Evolutionary conservation across 2,797 vertebrate genomes (phyloP), one percentile per base, ranked within the genome.

Genomic region (Chloroceryle amazona): DNA sequence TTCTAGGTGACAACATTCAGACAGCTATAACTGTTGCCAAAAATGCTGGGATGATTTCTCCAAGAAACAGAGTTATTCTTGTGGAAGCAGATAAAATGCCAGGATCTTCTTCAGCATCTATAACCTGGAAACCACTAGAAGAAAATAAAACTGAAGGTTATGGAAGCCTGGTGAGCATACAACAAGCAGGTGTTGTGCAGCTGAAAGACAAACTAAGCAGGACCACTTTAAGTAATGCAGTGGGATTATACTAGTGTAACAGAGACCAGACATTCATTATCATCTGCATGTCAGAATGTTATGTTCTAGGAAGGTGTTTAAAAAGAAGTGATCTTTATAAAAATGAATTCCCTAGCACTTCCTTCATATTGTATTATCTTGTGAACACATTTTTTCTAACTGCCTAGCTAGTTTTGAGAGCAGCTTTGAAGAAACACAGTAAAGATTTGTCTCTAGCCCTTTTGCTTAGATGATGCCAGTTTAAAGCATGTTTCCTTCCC

Each of bases 1-100:
- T 88, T 86, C 35, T 88, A 98, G 98, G 98, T 33, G 98, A 98
- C 91, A 98, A 98, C 88, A 97, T 98, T 89, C 98, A 98, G 96
- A 98, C 98, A 29, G 98, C 98, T 71, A 29, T 98, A 62, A 98
- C 98, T 2, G 98, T 98, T 65, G 98, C 98, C 83, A 98, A 83
- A 84, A 98, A 98, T 26, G 98, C 98, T 66, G 98, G 98, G 39
- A 98, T 98, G 98, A 98, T 98, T 90, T 86, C 95, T 54, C 89
- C 96, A 80, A 75, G 11, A 9, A 95, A 97, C 72, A 96, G 84
- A 93, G 92, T 98, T 49, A 98, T 98, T 94, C 97, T 98, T 26
- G 93, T 98, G 42, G 98, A 98, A 87, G 98, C 98, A 11, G 86
- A 92, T 6, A 84, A 97, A 92, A 39, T 47, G 10, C 70, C 90